Evolutionary conservation across 2,113 vertebrate species (phyloP).

Genomic region (Astatoreochromis straeleni): DNA sequence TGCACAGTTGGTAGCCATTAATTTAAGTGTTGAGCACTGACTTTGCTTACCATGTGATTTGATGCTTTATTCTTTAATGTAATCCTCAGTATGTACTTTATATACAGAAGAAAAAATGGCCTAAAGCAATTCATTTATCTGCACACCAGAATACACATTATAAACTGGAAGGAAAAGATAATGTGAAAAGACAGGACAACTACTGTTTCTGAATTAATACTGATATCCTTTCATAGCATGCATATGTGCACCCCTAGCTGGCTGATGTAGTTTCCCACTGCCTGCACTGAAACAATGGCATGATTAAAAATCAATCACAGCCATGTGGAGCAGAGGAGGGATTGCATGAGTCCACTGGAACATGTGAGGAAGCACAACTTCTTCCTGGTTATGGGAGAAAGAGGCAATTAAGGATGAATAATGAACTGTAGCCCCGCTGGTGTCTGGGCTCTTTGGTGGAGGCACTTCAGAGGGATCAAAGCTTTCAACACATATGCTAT

Average conservation of each 20-base stretch:
- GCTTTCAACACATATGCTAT: neutral
- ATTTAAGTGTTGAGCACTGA: neutral
- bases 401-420: slow-evolving; percentile 59
- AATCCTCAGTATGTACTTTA: neutral
- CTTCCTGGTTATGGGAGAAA: slow-evolving; percentile 26
- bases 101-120: neutral
- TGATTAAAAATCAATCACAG: slow-evolving; percentile 56
- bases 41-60: neutral
- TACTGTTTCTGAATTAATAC: slow-evolving; percentile 12
- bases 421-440: slow-evolving; percentile 23
- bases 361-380: slow-evolving; percentile 30
- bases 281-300: neutral
- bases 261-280: slow-evolving; percentile 2
- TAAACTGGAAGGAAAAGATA: neutral
- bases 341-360: slow-evolving; percentile 16
- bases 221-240: neutral
- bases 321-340: neutral
- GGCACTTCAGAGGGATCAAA: slow-evolving; percentile 17
- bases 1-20: neutral
- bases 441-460: slow-evolving; percentile 44
- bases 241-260: neutral
- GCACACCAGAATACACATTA: neutral
- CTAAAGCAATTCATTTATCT: neutral
- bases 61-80: neutral
- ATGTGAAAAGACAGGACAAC: neutral